These are phyloP conservation scores for Drosophila navojoa DNA, from an alignment of 1,140 invertebrate genomes.

Conservation along the genomic window DNA sequence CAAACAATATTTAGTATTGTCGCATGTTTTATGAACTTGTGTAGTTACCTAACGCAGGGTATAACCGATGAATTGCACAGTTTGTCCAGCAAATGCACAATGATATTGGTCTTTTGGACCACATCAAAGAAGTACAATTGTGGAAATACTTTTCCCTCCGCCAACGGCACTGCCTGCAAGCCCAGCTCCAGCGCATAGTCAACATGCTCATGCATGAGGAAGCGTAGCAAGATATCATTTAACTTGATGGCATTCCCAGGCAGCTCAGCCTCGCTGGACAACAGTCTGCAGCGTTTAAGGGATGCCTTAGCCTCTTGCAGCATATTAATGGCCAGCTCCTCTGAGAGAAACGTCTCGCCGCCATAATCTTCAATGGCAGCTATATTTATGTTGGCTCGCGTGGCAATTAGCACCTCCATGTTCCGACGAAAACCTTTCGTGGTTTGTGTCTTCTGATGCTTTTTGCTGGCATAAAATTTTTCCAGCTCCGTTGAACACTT, in stretches of 20 bases:
- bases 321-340: conserved; percentile 97
- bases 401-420: conserved; percentile 96
- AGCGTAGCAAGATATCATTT: conserved; percentile 94
- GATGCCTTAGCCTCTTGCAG: conserved; percentile 96
- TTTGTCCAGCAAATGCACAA: conserved; percentile 97
- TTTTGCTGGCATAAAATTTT: conserved; percentile 96
- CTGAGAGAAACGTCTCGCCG: conserved; percentile 98
- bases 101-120: conserved; percentile 96
- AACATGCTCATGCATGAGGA: conserved; percentile 95
- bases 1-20: background rate
- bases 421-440: conserved; percentile 97
- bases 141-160: conserved; percentile 92
- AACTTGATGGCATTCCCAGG: conserved; percentile 92
- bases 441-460: conserved; percentile 96
- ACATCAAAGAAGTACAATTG: conserved; percentile 98
- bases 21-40: conserved; percentile 1
- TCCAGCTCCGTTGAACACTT: conserved; percentile 90
- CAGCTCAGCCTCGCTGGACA: conserved; percentile 92
- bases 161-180: conserved; percentile 94
- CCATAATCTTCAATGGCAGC: conserved; percentile 97
- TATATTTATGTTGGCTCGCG: conserved; percentile 96
- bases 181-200: conserved; percentile 98
- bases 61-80: conserved; percentile 95
- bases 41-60: conserved; percentile 92
- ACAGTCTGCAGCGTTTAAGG: conserved; percentile 93